Conservation (phyloP, 2,797 vertebrate species). For the Sebastes goodei region DNA sequence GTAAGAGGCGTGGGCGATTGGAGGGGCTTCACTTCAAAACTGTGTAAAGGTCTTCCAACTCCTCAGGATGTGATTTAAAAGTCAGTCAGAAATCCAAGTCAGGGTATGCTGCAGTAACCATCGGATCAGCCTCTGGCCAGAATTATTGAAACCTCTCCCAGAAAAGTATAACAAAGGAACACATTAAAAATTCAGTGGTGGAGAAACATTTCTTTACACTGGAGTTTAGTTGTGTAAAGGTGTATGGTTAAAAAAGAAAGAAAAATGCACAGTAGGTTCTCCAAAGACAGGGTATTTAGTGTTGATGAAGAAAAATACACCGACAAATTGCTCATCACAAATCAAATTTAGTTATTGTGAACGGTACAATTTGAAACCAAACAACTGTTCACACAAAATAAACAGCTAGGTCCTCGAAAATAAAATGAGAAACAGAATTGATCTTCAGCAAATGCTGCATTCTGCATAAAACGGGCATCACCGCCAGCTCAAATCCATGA, state of each 20-base stretch:
- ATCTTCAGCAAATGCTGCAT: conserved; percentile 1
- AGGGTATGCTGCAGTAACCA: neutral
- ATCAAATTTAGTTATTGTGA: conserved; percentile 1
- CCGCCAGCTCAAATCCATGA: neutral
- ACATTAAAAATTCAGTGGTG: neutral
- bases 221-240: conserved; percentile 5
- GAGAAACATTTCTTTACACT: neutral
- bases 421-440: conserved; percentile 6
- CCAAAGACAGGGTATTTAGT: conserved; percentile 4
- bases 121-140: neutral
- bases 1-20: conserved; percentile 13
- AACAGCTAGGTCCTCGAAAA: conserved; percentile 13
- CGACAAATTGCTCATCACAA: conserved; percentile 18
- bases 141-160: conserved; percentile 1
- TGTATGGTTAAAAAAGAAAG: conserved; percentile 10
- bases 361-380: conserved; percentile 10
- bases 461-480: neutral
- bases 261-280: neutral
- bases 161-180: conserved; percentile 1
- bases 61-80: conserved; percentile 46
- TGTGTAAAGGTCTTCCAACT: conserved; percentile 55
- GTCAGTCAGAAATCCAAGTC: conserved; percentile 17
- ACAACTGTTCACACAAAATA: neutral
- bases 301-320: conserved; percentile 6
- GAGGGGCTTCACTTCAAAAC: conserved; percentile 37